Evolutionary conservation across 2,888 invertebrate genomes (phyloP), one percentile per base, ranked within the genome.

Genomic region (Autographa pulchrina): DNA sequence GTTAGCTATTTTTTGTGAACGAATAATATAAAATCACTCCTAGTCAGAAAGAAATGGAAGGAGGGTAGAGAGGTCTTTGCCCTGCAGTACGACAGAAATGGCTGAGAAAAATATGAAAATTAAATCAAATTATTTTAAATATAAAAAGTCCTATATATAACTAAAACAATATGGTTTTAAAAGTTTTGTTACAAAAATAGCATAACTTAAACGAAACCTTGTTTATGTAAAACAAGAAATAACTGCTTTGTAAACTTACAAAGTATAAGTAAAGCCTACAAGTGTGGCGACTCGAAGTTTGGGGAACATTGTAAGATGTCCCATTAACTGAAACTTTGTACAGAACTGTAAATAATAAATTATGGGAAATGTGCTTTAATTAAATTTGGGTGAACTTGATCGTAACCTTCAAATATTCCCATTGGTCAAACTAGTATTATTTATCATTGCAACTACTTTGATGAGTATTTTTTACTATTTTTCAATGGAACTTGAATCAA

Each of bases 181-280:
- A n/a, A n/a, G n/a, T n/a, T n/a, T 25, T 25, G 11, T 38, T 11
- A 38, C 11, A 1, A 38, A 38, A 38, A 11, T 38, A 38, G 38
- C 38, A 43, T 16, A 14, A 43, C 14, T 16, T 5, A 48, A n/a
- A 48, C n/a, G n/a, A 48, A 48, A n/a, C n/a, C 48, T 16, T n/a
- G n/a, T 48, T 48, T 48, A 48, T n/a, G 48, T 0, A 7, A n/a
- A 48, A 48, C 48, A n/a, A 0, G 6, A 48, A n/a, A 5, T 5
- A 4, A 48, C 16, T n/a, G 9, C 5, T 6, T 1, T 16, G n/a
- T n/a, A 48, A 48, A 48, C n/a, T 48, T 48, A n/a, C 48, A 48
- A 48, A 48, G 48, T n/a, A 7, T 48, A n/a, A 48, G 48, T 48
- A 48, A 48, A n/a, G 48, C 48, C 48, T n/a, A 48, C 48, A 48